Percentiles rank a stretch among this genome's conserved stretches.
Evolutionary conservation across 1,140 invertebrate genomes (phyloP).

Genomic region (Leucophenga varia): DNA sequence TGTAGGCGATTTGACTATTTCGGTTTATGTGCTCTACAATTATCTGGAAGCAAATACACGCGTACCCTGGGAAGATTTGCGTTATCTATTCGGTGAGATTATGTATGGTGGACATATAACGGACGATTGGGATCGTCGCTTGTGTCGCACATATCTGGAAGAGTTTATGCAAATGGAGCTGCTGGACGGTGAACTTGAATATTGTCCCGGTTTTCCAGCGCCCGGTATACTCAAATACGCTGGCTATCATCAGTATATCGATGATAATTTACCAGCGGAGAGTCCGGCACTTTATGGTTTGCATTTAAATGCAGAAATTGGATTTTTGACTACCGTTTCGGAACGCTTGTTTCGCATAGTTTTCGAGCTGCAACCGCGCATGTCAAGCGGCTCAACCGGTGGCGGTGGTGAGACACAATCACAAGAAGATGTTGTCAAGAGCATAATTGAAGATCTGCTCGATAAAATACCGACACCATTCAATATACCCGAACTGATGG

Average conservation of each 20-base stretch:
- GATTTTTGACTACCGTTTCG: slow-evolving; percentile 83
- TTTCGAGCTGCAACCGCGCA: slow-evolving; percentile 86
- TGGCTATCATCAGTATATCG: slow-evolving; percentile 89
- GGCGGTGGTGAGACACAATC: slow-evolving; percentile 65
- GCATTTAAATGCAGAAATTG: slow-evolving; percentile 94
- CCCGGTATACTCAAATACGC: slow-evolving; percentile 86
- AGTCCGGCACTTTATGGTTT: slow-evolving; percentile 88
- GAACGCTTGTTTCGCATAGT: slow-evolving; percentile 87
- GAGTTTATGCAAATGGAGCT: slow-evolving; percentile 86
- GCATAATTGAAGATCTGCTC: slow-evolving; percentile 81
- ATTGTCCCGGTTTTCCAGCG: slow-evolving; percentile 79
- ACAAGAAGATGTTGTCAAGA: slow-evolving; percentile 83
- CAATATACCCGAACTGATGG: slow-evolving; percentile 82
- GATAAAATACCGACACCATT: slow-evolving; percentile 90
- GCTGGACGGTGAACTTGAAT: slow-evolving; percentile 79
- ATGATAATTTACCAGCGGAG: slow-evolving; percentile 82
- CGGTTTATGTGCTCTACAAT: slow-evolving; percentile 87
- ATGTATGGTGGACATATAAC: slow-evolving; percentile 98
- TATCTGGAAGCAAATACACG: slow-evolving; percentile 87
- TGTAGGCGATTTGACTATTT: slow-evolving; percentile 88
- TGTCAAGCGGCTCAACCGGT: slow-evolving; percentile 64
- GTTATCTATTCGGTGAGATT: slow-evolving; percentile 93
- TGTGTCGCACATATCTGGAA: slow-evolving; percentile 85
- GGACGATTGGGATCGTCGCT: slow-evolving; percentile 88
- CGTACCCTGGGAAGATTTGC: slow-evolving; percentile 89